phyloP scores from a whole-genome alignment of 2,888 invertebrate species.

The Orchesella flavescens region DNA sequence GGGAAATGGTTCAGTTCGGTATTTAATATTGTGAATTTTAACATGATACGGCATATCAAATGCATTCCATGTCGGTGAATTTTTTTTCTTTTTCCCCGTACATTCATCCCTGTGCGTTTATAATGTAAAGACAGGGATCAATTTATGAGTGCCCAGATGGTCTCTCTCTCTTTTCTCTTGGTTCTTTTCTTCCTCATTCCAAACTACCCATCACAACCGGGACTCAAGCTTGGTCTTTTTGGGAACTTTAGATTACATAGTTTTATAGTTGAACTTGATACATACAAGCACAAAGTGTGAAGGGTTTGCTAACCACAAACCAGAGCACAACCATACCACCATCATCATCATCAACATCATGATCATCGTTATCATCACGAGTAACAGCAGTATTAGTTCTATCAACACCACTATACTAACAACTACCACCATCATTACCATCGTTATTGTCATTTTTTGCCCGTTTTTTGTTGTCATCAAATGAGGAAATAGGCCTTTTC shows the following conservation, averaged over 20 bases:
- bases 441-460: constrained; percentile 51
- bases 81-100: constrained; percentile 13
- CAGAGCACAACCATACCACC: constrained; percentile 51
- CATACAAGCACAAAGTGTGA: constrained; percentile 46
- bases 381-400: constrained; percentile 19
- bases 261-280: constrained; percentile 23
- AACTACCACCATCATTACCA: constrained; percentile 42
- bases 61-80: constrained; percentile 11
- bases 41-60: constrained; percentile 27
- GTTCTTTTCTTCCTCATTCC: constrained; percentile 35
- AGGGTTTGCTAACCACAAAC: constrained; percentile 63
- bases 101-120: constrained; percentile 36
- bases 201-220: constrained; percentile 34
- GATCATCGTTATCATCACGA: background rate
- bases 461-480: constrained; percentile 54
- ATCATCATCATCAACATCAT: constrained; percentile 6
- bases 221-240: background rate
- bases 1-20: constrained; percentile 32
- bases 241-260: background rate
- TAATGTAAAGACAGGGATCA: constrained; percentile 47
- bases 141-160: constrained; percentile 62
- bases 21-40: constrained; percentile 56
- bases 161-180: constrained; percentile 26
- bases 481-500: constrained; percentile 19
- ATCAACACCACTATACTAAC: constrained; percentile 54